Percentiles rank a stretch among this genome's conserved stretches.
These are phyloP conservation scores for Neodiprion lecontei DNA, from an alignment of 1,140 invertebrate genomes.

Conservation along the genomic window DNA sequence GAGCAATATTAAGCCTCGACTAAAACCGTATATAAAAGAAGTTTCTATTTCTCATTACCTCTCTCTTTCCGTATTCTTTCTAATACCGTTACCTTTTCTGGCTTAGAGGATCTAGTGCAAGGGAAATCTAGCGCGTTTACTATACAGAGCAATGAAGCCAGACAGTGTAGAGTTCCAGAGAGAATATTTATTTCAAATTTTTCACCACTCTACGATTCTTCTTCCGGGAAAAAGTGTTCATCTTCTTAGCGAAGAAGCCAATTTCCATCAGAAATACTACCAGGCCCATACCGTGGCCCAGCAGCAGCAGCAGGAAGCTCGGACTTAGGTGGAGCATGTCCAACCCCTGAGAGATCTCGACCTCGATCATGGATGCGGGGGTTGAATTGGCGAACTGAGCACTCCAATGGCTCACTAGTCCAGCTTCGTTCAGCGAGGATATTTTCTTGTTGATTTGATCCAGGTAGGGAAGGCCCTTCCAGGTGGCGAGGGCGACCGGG, in stretches of 20 bases:
- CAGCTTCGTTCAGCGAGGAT: conserved; percentile 29
- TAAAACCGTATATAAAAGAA: too few species aligned
- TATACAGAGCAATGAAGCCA: too few species aligned
- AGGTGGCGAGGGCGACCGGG: conserved; percentile 44
- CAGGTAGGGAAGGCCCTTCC: conserved; percentile 44
- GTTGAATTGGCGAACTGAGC: not conserved
- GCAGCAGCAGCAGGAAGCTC: not conserved
- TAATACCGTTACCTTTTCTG: not conserved
- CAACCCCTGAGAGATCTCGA: not conserved
- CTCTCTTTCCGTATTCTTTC: conserved; percentile 11
- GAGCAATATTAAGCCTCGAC: not conserved
- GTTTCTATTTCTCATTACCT: not conserved
- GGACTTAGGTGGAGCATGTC: not conserved
- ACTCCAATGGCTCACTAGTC: conserved; percentile 36
- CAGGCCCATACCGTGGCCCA: not conserved
- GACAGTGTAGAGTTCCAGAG: too few species aligned
- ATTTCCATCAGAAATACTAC: not conserved
- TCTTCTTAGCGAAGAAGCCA: not conserved
- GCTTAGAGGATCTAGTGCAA: not conserved
- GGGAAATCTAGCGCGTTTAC: too few species aligned
- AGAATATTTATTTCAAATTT: too few species aligned
- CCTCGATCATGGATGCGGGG: not conserved
- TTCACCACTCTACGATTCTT: too few species aligned
- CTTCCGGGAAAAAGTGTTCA: too few species aligned
- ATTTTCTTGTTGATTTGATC: conserved; percentile 36